Evolutionary conservation across 23 tunicate genomes (phyloP).

Genomic region (Clavelina lepadiformis): DNA sequence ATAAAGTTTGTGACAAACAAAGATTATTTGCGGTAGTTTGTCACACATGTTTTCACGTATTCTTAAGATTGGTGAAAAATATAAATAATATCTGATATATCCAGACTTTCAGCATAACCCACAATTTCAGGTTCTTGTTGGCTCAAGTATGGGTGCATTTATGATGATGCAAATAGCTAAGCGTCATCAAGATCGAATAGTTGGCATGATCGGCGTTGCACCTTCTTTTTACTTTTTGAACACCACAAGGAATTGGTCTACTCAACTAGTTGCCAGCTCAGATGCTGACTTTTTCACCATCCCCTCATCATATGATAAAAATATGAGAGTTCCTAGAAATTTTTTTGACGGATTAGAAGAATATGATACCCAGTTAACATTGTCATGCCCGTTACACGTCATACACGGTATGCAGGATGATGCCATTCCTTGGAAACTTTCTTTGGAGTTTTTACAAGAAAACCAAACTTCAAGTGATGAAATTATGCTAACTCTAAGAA

Average conservation of each 20-base stretch:
- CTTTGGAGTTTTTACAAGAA: conserved; percentile 14
- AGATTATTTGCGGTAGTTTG: too few relatives aligned
- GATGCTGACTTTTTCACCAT: background rate
- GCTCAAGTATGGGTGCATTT: conserved; percentile 57
- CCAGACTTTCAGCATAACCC: too few relatives aligned
- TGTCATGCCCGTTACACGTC: conserved; percentile 11
- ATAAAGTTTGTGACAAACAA: too few relatives aligned
- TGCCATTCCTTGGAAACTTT: conserved; percentile 19
- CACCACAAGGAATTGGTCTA: background rate
- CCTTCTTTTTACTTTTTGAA: conserved; percentile 25
- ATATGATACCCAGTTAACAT: background rate
- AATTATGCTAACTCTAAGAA: conserved; percentile 17
- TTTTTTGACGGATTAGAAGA: conserved; percentile 20
- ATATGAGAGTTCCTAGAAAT: background rate
- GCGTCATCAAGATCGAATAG: conserved; percentile 11
- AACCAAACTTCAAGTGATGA: background rate
- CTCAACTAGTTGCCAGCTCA: background rate
- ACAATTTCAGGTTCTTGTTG: conserved; percentile 34
- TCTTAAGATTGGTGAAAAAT: too few relatives aligned
- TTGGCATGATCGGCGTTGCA: conserved; percentile 47
- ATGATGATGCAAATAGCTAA: conserved; percentile 43
- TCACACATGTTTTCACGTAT: too few relatives aligned
- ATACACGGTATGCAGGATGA: conserved; percentile 47
- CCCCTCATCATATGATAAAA: background rate
- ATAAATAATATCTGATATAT: too few relatives aligned